Base-by-base conservation (phyloP, 2,113 vertebrate species). In the Sander lucioperca region DNA sequence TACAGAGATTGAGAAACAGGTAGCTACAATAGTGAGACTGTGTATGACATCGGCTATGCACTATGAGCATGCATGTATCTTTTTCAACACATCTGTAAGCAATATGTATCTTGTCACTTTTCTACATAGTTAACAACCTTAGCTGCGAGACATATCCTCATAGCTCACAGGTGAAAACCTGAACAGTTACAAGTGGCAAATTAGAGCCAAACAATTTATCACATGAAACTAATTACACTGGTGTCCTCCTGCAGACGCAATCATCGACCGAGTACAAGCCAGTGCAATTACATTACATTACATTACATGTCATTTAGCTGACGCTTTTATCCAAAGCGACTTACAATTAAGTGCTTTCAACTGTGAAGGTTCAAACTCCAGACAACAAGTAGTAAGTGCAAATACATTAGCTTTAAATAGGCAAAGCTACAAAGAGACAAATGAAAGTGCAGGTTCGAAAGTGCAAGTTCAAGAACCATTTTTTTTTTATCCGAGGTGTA, bases 211-310 rank as follows among this genome's bases (percentile, higher is more conserved):
- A 57, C 15, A 18, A 1, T 67, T 79, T 5, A 63, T 71, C 43
- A 72, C 36, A 27, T 65, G 21, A 58, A 69, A 43, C 21, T 57
- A 47, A 74, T 88, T 84, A 47, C 27, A n/a, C 21, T 33, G 19
- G 25, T 33, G 45, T 68, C 18, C 7, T 59, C n/a, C 43, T 48
- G 50, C 3, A 63, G 30, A 47, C 19, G 33, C 45, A 47, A 53
- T 30, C 7, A 50, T 11, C 57, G 18, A 21, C 25, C 4, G 2
- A 13, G 10, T 39, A 68, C 6, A 2, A 36, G 2, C 13, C 16
- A 30, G 33, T 3, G 50, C 2, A 58, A 30, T 76, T n/a, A n/a
- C n/a, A n/a, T n/a, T n/a, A n/a, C n/a, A n/a, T n/a, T n/a, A n/a
- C n/a, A n/a, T n/a, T n/a, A n/a, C n/a, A n/a, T n/a, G n/a, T n/a